Base-by-base conservation (phyloP, 2,797 vertebrate species). In the Alosa sapidissima region DNA sequence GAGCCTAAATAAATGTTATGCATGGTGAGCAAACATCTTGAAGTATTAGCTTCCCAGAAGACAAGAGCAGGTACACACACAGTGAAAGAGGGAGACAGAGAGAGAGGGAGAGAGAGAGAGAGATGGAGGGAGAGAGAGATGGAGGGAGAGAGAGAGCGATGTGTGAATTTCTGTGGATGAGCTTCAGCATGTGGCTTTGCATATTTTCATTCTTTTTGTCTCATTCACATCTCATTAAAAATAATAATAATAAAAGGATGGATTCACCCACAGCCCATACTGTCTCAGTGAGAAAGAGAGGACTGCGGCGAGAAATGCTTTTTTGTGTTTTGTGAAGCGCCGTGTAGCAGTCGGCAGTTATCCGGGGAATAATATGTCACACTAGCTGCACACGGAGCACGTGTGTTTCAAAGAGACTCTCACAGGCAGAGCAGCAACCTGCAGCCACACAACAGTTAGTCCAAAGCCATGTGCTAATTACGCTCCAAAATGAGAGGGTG, bases 1-100 rank as follows among this genome's bases (percentile, higher is more conserved):
- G 72, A 78, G 72, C 72, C 72, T 78, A 78, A 78, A 78, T 47
- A 78, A 78, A 78, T 78, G 72, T 78, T 78, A 45, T 78, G 41
- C 72, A 2, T 47, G 68, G 72, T 45, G 36, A 78, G 72, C 72
- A 47, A 78, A 47, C 72, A 78, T 45, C 36, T 36, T 47, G 7
- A 78, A 78, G 72, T 45, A 78, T 78, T 45, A 78, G 72, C 41
- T 21, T 5, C 72, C 72, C 9, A 19, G 41, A 78, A 78, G 68
- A 72, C 33, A 72, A 72, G 68, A 72, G 68, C 28, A 72, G 11
- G 16, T 24, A 65, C 62, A 65, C 14, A 33, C 5, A 72, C 11
- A 72, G 3, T 16, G 68, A 72, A 11, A 41, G 68, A 19, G 68
- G 14, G 11, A 36, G 58, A 85, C 82, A 82, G 82, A 36, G 60